Evolutionary conservation across 2,888 invertebrate genomes (phyloP), one percentile per base, ranked within the genome.

Genomic region (Ennomos fuscantarius): DNA sequence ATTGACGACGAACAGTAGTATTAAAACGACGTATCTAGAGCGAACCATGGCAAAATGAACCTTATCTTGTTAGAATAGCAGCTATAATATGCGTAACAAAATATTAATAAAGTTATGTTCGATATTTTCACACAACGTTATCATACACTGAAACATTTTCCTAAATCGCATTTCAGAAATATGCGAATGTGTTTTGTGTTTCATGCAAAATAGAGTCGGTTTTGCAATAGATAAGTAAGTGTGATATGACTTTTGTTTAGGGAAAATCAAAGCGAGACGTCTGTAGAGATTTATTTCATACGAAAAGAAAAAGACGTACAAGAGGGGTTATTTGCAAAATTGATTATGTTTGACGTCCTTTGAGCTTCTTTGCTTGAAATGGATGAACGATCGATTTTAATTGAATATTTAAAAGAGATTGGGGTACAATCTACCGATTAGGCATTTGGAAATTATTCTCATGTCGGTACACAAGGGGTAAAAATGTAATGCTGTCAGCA

Each of bases 331-430:
- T 91, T 89, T 90, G 87, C 86, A 84, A 89, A 90, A 91, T 90
- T 91, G 90, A 91, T 91, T 89, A 91, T 81, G 80, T 87, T 86
- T 86, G 82, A 82, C 84, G 86, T 86, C 77, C 82, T 83, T 90
- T 90, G 63, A 66, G 77, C 72, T 77, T 72, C 82, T 82, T 81
- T 82, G 48, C 42, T 44, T 41, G 12, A 12, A 48, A 43, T 8
- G 42, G 73, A 70, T 63, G 62, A 68, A 50, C 63, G 82, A 87
- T 89, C 81, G 85, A 83, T 83, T 87, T 84, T 88, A 90, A 89
- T 89, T 89, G 84, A 88, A 89, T 88, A 74, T 74, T 76, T 70
- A 48, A 71, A 79, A 75, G 70, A 78, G 78, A 77, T 76, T 33
- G n/a, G 15, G 12, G 72, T 72, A 70, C 55, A 71, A 59, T 66